Evolutionary conservation across 2,113 vertebrate genomes (phyloP).

Genomic region (Caranx ignobilis): DNA sequence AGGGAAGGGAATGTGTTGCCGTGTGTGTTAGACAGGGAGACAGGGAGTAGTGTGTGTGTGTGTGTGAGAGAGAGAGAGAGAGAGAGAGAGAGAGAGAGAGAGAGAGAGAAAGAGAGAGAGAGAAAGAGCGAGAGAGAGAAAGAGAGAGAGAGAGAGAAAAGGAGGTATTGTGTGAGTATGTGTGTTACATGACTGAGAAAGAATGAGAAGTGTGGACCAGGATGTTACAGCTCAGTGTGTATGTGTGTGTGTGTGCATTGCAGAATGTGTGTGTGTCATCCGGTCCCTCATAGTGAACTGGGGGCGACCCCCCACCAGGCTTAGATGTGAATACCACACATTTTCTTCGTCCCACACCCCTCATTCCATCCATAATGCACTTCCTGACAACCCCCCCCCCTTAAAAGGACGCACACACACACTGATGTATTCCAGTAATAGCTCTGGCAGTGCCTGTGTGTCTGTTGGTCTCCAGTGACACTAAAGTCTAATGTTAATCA

Average conservation of each 20-base stretch:
- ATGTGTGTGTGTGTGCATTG: not conserved
- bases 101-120: not conserved
- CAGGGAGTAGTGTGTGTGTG: constrained; percentile 14
- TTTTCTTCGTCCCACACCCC: constrained; percentile 57
- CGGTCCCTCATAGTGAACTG: not conserved
- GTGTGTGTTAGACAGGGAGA: not conserved
- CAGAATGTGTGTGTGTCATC: constrained; percentile 14
- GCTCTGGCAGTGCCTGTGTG: constrained; percentile 44
- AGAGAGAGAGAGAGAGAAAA: not conserved
- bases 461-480: constrained; percentile 30
- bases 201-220: not conserved
- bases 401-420: constrained; percentile 1
- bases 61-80: not conserved
- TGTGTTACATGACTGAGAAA: not conserved
- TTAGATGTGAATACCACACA: constrained; percentile 62
- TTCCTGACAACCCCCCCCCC: constrained; percentile 41
- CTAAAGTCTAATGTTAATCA: constrained; percentile 10
- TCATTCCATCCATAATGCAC: constrained; percentile 54
- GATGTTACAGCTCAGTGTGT: not conserved
- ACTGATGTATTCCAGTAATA: constrained; percentile 43
- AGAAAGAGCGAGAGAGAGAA: not conserved
- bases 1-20: not conserved
- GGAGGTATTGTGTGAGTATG: not conserved
- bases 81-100: not conserved
- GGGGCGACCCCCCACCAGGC: constrained; percentile 20